phyloP scores from a whole-genome alignment of 2,888 invertebrate species.

The Holacanthella duospinosa region DNA sequence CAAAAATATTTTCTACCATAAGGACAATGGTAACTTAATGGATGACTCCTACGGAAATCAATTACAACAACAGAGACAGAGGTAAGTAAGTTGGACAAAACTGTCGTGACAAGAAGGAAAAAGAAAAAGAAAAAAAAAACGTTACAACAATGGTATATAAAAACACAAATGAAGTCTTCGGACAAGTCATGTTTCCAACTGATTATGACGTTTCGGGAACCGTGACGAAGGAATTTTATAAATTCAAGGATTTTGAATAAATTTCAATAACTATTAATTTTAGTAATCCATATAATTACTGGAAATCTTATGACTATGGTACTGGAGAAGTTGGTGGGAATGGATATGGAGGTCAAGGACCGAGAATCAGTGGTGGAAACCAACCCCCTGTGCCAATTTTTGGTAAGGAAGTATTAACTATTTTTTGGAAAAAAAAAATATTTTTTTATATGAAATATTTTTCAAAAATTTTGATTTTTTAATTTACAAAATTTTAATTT shows the following conservation, averaged over 20 bases:
- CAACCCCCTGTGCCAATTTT: no score
- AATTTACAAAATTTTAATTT: background rate
- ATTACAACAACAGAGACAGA: conserved; percentile 22
- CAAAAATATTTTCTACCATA: conserved; percentile 33
- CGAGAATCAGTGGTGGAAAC: background rate
- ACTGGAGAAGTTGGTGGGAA: background rate
- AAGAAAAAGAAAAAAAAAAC: background rate
- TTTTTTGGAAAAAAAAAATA: background rate
- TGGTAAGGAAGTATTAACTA: background rate
- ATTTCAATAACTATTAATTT: background rate
- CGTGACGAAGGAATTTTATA: background rate
- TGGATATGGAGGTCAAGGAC: background rate
- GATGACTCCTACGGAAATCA: conserved; percentile 29
- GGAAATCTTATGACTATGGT: conserved; percentile 16
- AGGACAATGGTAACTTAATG: conserved; percentile 24
- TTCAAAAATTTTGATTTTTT: background rate
- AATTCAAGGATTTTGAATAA: background rate
- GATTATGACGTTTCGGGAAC: no score
- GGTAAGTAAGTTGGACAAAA: conserved; percentile 11
- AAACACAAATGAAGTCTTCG: no score
- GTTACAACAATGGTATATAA: no score
- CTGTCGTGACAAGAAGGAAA: background rate
- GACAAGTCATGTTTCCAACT: no score
- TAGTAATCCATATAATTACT: conserved; percentile 6
- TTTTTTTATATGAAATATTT: background rate